Evolutionary conservation across 92 coral and sea anemone genomes (phyloP), one percentile per base, ranked within the genome.

Genomic region (Pocillopora grandis): DNA sequence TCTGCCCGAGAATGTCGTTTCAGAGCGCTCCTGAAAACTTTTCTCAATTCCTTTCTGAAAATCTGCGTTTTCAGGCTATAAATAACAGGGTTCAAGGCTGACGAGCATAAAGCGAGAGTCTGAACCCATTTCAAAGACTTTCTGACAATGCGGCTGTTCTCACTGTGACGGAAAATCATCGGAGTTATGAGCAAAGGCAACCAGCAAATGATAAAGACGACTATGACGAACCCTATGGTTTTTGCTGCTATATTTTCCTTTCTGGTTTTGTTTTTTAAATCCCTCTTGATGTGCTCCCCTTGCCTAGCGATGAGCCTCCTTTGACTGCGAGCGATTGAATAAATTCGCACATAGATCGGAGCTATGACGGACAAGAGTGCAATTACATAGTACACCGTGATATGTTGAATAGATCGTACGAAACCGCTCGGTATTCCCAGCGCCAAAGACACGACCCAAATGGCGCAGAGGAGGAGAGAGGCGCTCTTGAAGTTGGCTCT

Each of bases 61-160:
- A 76, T 89, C 85, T 87, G 87, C 88, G 83, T 94, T 85, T 76
- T 96, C 79, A 89, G 78, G 63, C 98, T 89, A 76, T 96, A 96
- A 5, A 96, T 92, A 4, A 96, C 66, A 9, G 98, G 98, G 71
- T 96, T 96, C 18, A 89, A 17, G 37, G 98, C 95, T 11, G 98
- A 93, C 19, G 97, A 93, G 33, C 98, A 94, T 4, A 96, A 85
- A 9, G 96, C 98, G 1, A 96, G 76, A 67, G 98, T 94, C 71
- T 94, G 95, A 1, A 87, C 98, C 93, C 97, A 94, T 71, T 89
- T 89, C 73, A 96, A 92, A 19, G 89, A 87, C 13, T 79, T 74
- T 27, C 62, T 78, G 12, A 90, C 84, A 17, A 36, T 58, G 63
- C 79, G 64, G 35, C 85, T 88, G 78, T 86, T 60, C 60, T 42